phyloP scores from a whole-genome alignment of 1,140 invertebrate species.

The Heliconius himera region DNA sequence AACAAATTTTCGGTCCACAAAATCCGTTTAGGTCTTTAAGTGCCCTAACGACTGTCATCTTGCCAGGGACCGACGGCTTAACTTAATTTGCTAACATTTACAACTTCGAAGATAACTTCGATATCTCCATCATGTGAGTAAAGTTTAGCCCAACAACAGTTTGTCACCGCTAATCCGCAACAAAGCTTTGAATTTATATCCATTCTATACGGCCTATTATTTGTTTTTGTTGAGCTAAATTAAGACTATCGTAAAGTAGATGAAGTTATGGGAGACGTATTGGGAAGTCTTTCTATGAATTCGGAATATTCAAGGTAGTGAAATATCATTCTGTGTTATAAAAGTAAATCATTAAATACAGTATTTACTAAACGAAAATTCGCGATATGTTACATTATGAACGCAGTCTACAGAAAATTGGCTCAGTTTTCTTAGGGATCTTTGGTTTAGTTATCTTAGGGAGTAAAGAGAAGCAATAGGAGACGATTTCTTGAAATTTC shows the following conservation, averaged over 20 bases:
- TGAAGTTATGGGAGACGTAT: neutral
- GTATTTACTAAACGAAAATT: too few species aligned
- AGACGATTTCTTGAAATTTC: too few species aligned
- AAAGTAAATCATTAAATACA: neutral
- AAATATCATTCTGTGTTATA: neutral
- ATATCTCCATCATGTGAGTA: slow-evolving; percentile 44
- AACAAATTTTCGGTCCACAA: slow-evolving; percentile 26
- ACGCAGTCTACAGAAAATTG: too few species aligned
- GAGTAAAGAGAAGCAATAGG: too few species aligned
- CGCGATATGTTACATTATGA: too few species aligned
- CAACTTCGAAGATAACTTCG: slow-evolving; percentile 44
- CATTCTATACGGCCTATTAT: slow-evolving; percentile 9
- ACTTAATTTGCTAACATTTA: slow-evolving; percentile 44
- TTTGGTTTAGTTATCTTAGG: too few species aligned
- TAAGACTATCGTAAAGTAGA: neutral
- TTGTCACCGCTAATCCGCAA: slow-evolving; percentile 35
- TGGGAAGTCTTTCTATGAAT: neutral
- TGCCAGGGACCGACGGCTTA: slow-evolving; percentile 36
- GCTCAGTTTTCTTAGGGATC: too few species aligned
- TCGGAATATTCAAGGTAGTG: neutral
- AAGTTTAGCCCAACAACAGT: slow-evolving; percentile 33
- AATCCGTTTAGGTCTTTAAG: slow-evolving; percentile 19
- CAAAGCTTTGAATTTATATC: slow-evolving; percentile 40
- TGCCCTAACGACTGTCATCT: slow-evolving; percentile 28
- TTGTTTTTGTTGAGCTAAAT: slow-evolving; percentile 8